Evolutionary conservation across 2,113 vertebrate species (phyloP).

Genomic region (Origma solitaria): DNA sequence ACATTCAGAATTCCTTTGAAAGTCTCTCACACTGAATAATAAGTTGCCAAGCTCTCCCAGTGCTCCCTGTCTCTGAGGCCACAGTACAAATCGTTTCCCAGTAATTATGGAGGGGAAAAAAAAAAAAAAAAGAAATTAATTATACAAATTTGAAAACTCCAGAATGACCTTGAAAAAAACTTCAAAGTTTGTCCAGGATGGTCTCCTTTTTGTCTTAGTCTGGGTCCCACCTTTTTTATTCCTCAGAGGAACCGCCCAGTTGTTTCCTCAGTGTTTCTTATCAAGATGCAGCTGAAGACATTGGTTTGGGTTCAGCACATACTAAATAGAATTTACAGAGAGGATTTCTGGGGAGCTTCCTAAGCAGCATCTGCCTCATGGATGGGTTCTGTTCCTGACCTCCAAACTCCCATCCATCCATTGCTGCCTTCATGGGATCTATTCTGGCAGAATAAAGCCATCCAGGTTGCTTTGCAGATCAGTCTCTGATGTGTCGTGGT

Average conservation of each 20-base stretch:
- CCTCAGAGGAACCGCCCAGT: not conserved
- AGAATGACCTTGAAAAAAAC: not conserved
- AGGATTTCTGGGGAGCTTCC: not conserved
- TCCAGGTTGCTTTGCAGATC: not conserved
- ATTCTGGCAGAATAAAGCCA: not conserved
- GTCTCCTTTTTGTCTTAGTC: not conserved
- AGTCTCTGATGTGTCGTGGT: not conserved
- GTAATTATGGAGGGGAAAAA: not conserved
- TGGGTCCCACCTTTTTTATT: not conserved
- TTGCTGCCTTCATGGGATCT: not conserved
- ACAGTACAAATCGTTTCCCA: not conserved
- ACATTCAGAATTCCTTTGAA: conserved; percentile 25
- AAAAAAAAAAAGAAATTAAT: not conserved
- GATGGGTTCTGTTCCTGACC: not conserved
- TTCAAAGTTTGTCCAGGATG: not conserved
- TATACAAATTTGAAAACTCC: not conserved
- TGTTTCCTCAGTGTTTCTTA: not conserved
- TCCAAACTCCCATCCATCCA: not conserved
- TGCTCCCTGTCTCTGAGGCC: conserved; percentile 1
- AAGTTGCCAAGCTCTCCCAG: not conserved
- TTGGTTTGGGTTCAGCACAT: not conserved
- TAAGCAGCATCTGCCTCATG: not conserved
- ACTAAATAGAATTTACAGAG: not conserved
- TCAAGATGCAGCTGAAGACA: not conserved
- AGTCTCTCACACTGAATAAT: conserved; percentile 18